Conservation (phyloP, 2,888 invertebrate species). For the Lepidocyrtinus sp. region DNA sequence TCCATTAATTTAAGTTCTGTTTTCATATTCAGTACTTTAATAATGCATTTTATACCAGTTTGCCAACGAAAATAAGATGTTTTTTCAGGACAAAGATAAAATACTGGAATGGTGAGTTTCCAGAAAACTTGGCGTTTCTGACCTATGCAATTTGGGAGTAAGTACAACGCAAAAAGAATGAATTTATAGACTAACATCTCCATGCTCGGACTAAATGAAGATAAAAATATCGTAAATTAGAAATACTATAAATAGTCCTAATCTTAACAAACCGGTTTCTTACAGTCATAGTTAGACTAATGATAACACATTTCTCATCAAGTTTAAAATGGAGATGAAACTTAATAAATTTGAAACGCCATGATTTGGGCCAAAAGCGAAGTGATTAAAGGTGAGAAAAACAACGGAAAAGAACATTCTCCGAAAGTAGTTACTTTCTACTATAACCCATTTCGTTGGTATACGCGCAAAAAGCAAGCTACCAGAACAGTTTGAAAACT, state of each 20-base stretch:
- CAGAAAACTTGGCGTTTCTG: neutral
- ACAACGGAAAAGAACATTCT: constrained; percentile 45
- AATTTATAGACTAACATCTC: no score
- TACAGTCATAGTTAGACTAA: neutral
- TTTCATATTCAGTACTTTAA: no score
- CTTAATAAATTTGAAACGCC: neutral
- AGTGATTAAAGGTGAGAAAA: neutral
- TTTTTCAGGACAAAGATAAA: constrained; percentile 9
- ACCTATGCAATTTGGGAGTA: neutral
- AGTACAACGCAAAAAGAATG: neutral
- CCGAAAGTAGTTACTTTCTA: constrained; percentile 53
- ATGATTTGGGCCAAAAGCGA: constrained; percentile 7
- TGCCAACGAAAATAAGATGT: no score
- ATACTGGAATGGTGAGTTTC: neutral
- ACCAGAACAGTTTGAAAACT: constrained; percentile 13
- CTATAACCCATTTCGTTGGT: constrained; percentile 11
- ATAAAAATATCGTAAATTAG: no score
- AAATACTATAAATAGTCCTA: no score
- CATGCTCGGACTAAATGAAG: no score
- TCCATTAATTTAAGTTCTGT: neutral
- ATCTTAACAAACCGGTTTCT: neutral
- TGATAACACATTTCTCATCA: constrained; percentile 6
- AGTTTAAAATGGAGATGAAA: neutral
- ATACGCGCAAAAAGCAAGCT: constrained; percentile 5
- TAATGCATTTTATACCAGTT: no score